Evolutionary conservation across 1,140 invertebrate genomes (phyloP).

Genomic region (Pteromalus puparum): DNA sequence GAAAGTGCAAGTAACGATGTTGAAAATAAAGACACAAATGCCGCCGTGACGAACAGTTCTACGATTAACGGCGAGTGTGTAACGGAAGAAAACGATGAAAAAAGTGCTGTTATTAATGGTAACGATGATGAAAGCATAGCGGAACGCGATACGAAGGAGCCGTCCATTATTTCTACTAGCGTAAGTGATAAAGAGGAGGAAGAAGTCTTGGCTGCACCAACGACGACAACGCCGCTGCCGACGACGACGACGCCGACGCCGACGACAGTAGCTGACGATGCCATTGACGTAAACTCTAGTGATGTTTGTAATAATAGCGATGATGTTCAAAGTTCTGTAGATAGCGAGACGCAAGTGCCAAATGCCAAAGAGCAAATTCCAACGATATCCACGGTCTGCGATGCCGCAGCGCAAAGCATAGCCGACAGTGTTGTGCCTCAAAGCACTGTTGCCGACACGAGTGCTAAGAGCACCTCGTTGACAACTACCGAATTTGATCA

Average conservation of each 20-base stretch:
- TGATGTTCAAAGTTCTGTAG: conserved; percentile 73
- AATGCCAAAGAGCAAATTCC: conserved; percentile 80
- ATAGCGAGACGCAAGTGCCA: conserved; percentile 76
- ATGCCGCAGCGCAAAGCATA: conserved; percentile 75
- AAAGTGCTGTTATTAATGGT: conserved; percentile 72
- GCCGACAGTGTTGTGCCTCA: conserved; percentile 74
- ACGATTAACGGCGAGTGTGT: conserved; percentile 62
- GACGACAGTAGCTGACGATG: conserved; percentile 67
- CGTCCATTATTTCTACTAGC: conserved; percentile 79
- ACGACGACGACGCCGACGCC: conserved; percentile 54
- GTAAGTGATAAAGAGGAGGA: conserved; percentile 70
- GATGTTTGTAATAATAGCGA: conserved; percentile 72
- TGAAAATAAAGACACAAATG: conserved; percentile 55
- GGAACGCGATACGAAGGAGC: conserved; percentile 73
- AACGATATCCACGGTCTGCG: conserved; percentile 84
- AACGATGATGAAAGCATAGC: conserved; percentile 64
- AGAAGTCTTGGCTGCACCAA: conserved; percentile 5
- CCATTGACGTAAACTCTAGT: conserved; percentile 70
- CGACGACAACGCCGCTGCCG: not conserved
- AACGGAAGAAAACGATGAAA: conserved; percentile 59
- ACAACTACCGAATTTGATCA: conserved; percentile 64
- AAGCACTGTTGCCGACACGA: conserved; percentile 71
- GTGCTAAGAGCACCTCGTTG: conserved; percentile 65
- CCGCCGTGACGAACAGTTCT: conserved; percentile 57
- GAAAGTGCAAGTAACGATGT: conserved; percentile 12